Evolutionary conservation across 2,113 vertebrate species (phyloP).

Genomic region (human (Homo sapiens)): DNA sequence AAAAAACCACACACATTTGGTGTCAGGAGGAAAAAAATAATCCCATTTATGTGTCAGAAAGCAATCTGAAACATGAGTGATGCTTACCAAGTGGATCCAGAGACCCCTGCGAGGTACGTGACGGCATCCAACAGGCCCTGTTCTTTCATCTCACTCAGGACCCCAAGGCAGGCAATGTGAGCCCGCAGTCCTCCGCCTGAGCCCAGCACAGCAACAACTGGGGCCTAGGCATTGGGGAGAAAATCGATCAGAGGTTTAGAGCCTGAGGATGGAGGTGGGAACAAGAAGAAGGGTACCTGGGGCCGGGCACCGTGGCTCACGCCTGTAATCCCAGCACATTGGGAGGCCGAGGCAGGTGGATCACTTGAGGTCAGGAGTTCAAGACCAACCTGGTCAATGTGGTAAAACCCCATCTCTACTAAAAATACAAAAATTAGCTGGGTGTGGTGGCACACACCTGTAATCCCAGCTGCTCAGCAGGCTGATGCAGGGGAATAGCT

Average conservation of each 20-base stretch:
- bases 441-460: too few species aligned
- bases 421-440: too few species aligned
- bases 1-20: neutral
- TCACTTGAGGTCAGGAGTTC: too few species aligned
- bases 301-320: too few species aligned
- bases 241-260: neutral
- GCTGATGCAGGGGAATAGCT: too few species aligned
- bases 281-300: neutral
- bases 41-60: neutral
- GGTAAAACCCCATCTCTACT: too few species aligned
- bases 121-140: conserved; percentile 78
- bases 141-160: conserved; percentile 76
- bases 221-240: conserved; percentile 39
- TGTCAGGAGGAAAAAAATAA: neutral
- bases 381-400: too few species aligned
- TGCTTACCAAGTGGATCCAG: conserved; percentile 83
- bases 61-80: neutral
- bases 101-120: conserved; percentile 83
- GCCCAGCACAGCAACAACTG: conserved; percentile 78
- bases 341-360: too few species aligned
- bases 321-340: too few species aligned
- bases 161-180: conserved; percentile 77
- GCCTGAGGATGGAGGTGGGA: too few species aligned
- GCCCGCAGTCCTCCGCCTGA: conserved; percentile 84
- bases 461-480: too few species aligned